phyloP scores from a whole-genome alignment of 1,140 invertebrate species.

The Saxidomus purpurata region DNA sequence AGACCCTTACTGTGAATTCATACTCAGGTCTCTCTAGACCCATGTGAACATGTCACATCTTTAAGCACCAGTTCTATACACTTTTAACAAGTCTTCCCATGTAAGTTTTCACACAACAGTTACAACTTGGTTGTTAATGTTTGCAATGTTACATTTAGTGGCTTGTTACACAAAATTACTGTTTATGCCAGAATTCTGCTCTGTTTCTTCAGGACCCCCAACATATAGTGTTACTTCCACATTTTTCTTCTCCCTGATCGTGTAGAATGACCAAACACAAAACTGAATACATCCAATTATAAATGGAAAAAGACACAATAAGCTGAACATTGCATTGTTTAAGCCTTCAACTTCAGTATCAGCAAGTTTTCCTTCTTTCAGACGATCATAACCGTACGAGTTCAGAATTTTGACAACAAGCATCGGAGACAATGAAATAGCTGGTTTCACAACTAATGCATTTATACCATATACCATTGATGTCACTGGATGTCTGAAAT shows the following conservation, averaged over 20 bases:
- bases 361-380: conserved; percentile 56
- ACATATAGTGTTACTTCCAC: not conserved
- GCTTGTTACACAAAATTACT: too few species aligned
- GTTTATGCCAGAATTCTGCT: too few species aligned
- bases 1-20: too few species aligned
- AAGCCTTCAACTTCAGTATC: conserved; percentile 33
- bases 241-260: conserved; percentile 54
- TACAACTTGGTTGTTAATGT: too few species aligned
- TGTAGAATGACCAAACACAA: conserved; percentile 75
- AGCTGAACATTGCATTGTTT: conserved; percentile 74
- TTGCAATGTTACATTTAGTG: too few species aligned
- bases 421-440: conserved; percentile 84
- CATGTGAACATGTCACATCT: too few species aligned
- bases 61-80: too few species aligned
- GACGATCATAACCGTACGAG: conserved; percentile 78
- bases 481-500: conserved; percentile 84
- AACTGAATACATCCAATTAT: conserved; percentile 74
- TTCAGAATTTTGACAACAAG: conserved; percentile 82
- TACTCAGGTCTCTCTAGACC: too few species aligned
- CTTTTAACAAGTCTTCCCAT: too few species aligned
- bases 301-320: conserved; percentile 76
- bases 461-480: conserved; percentile 86
- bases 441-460: conserved; percentile 85
- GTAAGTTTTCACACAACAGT: too few species aligned
- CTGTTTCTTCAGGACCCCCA: not conserved